Percentiles rank a stretch among this genome's conserved stretches.
phyloP scores from a whole-genome alignment of 2,888 invertebrate species.

The Melipona bicolor region DNA sequence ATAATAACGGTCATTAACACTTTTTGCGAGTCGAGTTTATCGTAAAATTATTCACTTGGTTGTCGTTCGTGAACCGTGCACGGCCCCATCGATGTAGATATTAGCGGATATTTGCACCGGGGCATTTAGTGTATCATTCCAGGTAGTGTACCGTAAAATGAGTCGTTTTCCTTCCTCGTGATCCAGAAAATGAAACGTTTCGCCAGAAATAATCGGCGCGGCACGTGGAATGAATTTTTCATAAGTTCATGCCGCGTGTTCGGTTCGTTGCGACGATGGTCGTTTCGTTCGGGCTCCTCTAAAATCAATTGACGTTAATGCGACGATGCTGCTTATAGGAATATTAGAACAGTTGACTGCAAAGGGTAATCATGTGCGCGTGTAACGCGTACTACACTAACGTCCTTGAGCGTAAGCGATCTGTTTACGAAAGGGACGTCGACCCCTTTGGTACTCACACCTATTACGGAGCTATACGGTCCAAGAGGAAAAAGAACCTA shows the following conservation, averaged over 20 bases:
- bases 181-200: background rate
- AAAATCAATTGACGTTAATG: conserved; percentile 18
- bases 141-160: background rate
- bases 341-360: conserved; percentile 16
- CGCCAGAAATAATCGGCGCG: no score
- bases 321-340: background rate
- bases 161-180: no score
- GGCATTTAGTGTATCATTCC: background rate
- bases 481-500: conserved; percentile 41
- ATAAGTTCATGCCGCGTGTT: background rate
- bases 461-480: conserved; percentile 51
- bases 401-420: conserved; percentile 81
- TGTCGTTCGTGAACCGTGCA: conserved; percentile 3
- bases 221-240: background rate
- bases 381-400: conserved; percentile 71
- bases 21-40: conserved; percentile 37
- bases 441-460: conserved; percentile 69
- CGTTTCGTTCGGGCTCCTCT: background rate
- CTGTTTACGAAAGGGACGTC: conserved; percentile 80
- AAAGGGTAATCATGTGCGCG: conserved; percentile 54
- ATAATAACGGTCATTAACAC: conserved; percentile 57
- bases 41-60: conserved; percentile 22
- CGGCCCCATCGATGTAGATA: conserved; percentile 24
- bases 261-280: background rate
- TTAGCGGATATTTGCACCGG: background rate